These are phyloP conservation scores for Zaprionus tsacasi DNA, from an alignment of 1,140 invertebrate species.

Conservation along the genomic window DNA sequence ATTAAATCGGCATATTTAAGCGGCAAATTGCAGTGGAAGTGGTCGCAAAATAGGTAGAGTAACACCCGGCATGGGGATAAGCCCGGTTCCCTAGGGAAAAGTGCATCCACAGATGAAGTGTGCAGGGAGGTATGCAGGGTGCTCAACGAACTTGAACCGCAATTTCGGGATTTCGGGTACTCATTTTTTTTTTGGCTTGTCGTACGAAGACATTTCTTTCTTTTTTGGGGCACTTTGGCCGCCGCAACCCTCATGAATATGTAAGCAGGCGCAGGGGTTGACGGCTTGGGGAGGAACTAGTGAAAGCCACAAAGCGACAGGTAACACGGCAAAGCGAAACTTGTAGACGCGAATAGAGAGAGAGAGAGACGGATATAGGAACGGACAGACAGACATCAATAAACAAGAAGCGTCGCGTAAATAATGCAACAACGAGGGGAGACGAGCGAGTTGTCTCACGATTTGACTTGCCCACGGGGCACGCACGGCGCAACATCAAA, in stretches of 20 bases:
- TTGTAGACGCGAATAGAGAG: slow-evolving; percentile 37
- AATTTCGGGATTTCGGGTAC: slow-evolving; percentile 51
- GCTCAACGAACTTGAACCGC: slow-evolving; percentile 77
- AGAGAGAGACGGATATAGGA: slow-evolving; percentile 17
- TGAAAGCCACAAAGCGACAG: slow-evolving; percentile 63
- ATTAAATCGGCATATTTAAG: slow-evolving; percentile 79
- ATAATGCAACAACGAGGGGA: slow-evolving; percentile 66
- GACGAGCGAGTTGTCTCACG: slow-evolving; percentile 28
- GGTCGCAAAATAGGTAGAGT: slow-evolving; percentile 25
- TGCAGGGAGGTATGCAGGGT: slow-evolving; percentile 35
- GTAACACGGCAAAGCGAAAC: slow-evolving; percentile 53
- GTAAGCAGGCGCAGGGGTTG: slow-evolving; percentile 65
- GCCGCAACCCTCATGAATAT: slow-evolving; percentile 83
- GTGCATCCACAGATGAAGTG: slow-evolving; percentile 57
- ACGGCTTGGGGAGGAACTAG: slow-evolving; percentile 29
- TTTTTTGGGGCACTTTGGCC: slow-evolving; percentile 72
- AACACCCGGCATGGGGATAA: slow-evolving; percentile 32
- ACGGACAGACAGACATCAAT: slow-evolving; percentile 77
- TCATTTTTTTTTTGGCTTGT: slow-evolving; percentile 45
- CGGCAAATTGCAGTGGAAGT: slow-evolving; percentile 60
- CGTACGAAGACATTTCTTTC: slow-evolving; percentile 58
- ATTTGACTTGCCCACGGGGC: slow-evolving; percentile 48
- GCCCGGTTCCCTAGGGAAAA: slow-evolving; percentile 63
- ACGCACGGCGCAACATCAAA: slow-evolving; percentile 56
- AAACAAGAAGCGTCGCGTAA: slow-evolving; percentile 80